Evolutionary conservation across 2,113 vertebrate species (phyloP), one percentile per base, ranked within the genome.

Genomic region (Chitala chitala): DNA sequence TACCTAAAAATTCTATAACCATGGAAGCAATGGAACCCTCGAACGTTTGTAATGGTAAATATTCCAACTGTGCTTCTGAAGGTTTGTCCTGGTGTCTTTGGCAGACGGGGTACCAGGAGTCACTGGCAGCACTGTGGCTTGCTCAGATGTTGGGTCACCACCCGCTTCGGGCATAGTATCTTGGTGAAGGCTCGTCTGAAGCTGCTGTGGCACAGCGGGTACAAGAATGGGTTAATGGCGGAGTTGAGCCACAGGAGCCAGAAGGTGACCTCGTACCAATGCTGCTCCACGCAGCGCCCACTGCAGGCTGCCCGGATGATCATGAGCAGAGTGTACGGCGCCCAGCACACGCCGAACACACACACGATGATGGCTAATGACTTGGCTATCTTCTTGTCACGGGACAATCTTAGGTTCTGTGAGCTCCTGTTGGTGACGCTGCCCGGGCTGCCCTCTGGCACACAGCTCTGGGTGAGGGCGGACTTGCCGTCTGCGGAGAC

Each of bases 191-290:
- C 91, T 81, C 89, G 90, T 75, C 88, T 86, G 82, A 95, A 94
- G 70, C 76, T 85, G 59, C 84, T 86, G 83, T 95, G 94, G 78
- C 94, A 96, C 48, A 94, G 82, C 0, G 94, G 89, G 74, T 94
- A 95, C 22, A 96, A 85, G 83, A 95, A 88, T 10, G 93, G 93
- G 65, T 96, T 95, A 56, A 95, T 64, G 64, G 86, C 88, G 0
- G 93, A 94, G 85, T 95, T 96, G 74, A 93, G 66, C 93, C 93
- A 95, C 78, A 94, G 87, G 79, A 94, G 90, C 93, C 94, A 94
- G 90, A 95, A 94, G n/a, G 88, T 87, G 80, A 90, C 79, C 78
- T 91, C 85, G 48, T 94, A 94, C 84, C 85, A 79, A 48, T 84
- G 83, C 5, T 82, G 73, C 61, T 78, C 73, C 40, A 90, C 76